Conservation (phyloP, 92 coral and sea anemone genomes). For the Palythoa grandis region DNA sequence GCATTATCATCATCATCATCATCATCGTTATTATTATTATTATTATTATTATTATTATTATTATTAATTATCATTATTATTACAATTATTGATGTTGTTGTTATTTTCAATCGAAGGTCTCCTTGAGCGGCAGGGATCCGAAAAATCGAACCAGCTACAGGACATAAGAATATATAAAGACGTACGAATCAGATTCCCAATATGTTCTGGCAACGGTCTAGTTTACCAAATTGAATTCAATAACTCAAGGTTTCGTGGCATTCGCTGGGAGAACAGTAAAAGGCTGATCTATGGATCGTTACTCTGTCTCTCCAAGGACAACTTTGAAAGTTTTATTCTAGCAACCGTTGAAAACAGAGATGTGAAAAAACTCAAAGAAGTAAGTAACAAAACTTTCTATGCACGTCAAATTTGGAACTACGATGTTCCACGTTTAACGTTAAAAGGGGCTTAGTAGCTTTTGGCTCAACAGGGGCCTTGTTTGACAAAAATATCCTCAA, state of each 20-base stretch:
- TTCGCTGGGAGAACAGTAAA: constrained; percentile 96
- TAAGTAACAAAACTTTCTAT: constrained; percentile 21
- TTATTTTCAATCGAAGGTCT: constrained; percentile 35
- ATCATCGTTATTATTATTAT: too few species aligned
- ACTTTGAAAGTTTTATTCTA: constrained; percentile 80
- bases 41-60: too few species aligned
- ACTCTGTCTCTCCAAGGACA: constrained; percentile 92
- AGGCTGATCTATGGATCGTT: constrained; percentile 90
- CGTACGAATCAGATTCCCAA: constrained; percentile 68
- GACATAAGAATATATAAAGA: constrained; percentile 89
- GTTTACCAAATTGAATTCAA: constrained; percentile 71
- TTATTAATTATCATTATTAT: too few species aligned
- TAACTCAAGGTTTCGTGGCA: constrained; percentile 57
- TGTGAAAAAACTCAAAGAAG: constrained; percentile 70
- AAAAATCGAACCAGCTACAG: constrained; percentile 53
- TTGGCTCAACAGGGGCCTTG: too few species aligned
- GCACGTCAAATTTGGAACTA: too few species aligned
- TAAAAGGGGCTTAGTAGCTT: too few species aligned
- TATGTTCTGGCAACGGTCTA: constrained; percentile 73
- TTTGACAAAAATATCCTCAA: too few species aligned
- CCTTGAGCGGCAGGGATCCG: constrained; percentile 57
- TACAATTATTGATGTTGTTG: too few species aligned
- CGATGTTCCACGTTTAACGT: too few species aligned
- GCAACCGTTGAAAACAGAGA: constrained; percentile 93
- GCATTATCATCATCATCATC: too few species aligned